Evolutionary conservation across 2,888 invertebrate genomes (phyloP).

Genomic region (Drosophila birchii): DNA sequence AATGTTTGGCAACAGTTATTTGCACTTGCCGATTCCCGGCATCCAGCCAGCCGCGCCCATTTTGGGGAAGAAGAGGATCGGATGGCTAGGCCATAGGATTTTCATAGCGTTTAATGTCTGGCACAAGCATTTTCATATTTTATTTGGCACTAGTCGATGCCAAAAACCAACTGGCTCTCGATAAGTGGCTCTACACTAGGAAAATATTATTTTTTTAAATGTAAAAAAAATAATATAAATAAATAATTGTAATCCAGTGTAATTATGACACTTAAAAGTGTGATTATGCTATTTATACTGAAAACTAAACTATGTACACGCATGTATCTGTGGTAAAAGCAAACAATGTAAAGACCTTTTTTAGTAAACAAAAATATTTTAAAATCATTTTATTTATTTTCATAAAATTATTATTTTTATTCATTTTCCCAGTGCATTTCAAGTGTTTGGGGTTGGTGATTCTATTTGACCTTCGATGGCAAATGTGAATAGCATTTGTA

Average conservation of each 20-base stretch:
- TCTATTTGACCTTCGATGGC: conserved; percentile 20
- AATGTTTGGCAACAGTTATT: conserved; percentile 79
- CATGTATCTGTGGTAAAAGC: background rate
- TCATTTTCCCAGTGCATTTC: background rate
- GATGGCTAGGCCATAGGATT: conserved; percentile 39
- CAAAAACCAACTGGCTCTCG: conserved; percentile 29
- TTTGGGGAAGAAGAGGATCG: conserved; percentile 2
- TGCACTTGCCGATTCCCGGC: conserved; percentile 65
- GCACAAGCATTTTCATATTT: conserved; percentile 70
- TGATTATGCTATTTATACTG: background rate
- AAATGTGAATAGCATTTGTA: conserved; percentile 1
- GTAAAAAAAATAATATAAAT: background rate
- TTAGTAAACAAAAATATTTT: too few species aligned
- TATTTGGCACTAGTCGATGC: conserved; percentile 54
- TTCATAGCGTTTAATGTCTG: conserved; percentile 67
- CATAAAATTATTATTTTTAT: too few species aligned
- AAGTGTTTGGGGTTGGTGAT: background rate
- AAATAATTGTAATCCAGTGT: background rate
- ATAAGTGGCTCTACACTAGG: conserved; percentile 35
- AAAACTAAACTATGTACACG: background rate
- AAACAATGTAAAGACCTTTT: too few species aligned
- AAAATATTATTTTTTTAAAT: background rate
- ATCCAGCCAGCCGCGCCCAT: conserved; percentile 29
- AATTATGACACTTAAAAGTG: background rate
- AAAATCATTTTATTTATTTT: too few species aligned